phyloP scores from a whole-genome alignment of 2,888 invertebrate genomes.

The Drosophila flavopinicola region DNA sequence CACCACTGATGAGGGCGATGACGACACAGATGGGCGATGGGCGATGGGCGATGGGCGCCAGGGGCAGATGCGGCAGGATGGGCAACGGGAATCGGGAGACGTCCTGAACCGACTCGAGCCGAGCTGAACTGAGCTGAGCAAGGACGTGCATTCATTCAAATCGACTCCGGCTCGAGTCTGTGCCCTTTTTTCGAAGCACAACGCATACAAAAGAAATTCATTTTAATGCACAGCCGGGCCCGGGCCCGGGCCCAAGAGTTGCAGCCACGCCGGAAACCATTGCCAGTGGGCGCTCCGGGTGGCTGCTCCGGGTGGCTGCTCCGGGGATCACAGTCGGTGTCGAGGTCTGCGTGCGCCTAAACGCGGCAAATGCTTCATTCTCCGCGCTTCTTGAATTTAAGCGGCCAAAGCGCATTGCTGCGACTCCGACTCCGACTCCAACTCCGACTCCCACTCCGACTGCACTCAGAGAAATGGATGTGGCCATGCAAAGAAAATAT shows the following conservation, averaged over 20 bases:
- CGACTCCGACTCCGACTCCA: no score
- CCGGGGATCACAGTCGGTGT: slow-evolving; percentile 7
- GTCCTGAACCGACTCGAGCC: slow-evolving; percentile 29
- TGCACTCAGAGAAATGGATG: no score
- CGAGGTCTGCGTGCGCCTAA: slow-evolving; percentile 72
- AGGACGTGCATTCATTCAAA: slow-evolving; percentile 78
- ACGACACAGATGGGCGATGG: slow-evolving; percentile 5
- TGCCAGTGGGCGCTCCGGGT: slow-evolving; percentile 31
- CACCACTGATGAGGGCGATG: slow-evolving; percentile 41
- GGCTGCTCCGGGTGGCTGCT: not conserved
- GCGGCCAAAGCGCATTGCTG: slow-evolving; percentile 67
- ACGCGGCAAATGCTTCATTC: slow-evolving; percentile 63
- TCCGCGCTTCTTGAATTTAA: slow-evolving; percentile 60
- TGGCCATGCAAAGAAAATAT: no score
- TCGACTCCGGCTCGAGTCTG: slow-evolving; percentile 56
- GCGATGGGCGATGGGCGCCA: no score
- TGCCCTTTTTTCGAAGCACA: slow-evolving; percentile 40
- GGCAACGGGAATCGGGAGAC: no score
- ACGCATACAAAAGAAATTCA: slow-evolving; percentile 73
- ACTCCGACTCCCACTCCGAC: no score
- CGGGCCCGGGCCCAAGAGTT: slow-evolving; percentile 18
- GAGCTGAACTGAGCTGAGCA: slow-evolving; percentile 37
- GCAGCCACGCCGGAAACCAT: slow-evolving; percentile 58
- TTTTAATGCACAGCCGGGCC: slow-evolving; percentile 66
- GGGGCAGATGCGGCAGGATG: no score